phyloP scores from a whole-genome alignment of 2,797 vertebrate genomes.

The Mareca penelope region DNA sequence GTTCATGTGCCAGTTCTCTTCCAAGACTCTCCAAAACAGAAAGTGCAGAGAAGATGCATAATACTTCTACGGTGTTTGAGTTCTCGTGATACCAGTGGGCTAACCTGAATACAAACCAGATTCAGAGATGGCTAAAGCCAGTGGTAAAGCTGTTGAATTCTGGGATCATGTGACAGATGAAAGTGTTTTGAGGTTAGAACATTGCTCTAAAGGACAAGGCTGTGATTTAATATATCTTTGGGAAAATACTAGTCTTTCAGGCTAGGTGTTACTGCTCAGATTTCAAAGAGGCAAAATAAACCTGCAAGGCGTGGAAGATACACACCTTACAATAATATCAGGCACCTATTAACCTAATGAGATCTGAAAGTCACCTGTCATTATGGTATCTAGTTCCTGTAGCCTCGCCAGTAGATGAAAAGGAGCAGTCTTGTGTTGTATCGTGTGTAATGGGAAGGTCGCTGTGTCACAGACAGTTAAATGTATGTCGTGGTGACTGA shows the following conservation, averaged over 20 bases:
- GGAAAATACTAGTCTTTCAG: background rate
- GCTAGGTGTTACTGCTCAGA: background rate
- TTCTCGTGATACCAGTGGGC: accelerated
- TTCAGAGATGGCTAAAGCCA: background rate
- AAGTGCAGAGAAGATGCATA: accelerated
- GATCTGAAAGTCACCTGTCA: background rate
- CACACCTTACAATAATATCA: accelerated
- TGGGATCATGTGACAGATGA: background rate
- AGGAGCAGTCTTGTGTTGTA: background rate
- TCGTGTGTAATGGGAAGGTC: background rate
- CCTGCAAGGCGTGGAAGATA: background rate
- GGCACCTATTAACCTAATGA: background rate
- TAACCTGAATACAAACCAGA: background rate
- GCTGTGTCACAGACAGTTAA: background rate
- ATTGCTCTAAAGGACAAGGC: background rate
- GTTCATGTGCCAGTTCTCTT: background rate
- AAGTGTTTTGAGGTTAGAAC: accelerated
- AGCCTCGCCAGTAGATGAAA: background rate
- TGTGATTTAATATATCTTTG: background rate
- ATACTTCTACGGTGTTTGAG: too few relatives aligned
- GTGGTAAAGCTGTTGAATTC: background rate
- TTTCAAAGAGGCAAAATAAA: background rate
- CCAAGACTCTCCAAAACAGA: background rate
- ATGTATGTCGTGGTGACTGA: background rate
- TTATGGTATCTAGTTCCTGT: background rate